Conservation (phyloP, 2,797 vertebrate genomes). For the Rhynchonycteris naso region DNA sequence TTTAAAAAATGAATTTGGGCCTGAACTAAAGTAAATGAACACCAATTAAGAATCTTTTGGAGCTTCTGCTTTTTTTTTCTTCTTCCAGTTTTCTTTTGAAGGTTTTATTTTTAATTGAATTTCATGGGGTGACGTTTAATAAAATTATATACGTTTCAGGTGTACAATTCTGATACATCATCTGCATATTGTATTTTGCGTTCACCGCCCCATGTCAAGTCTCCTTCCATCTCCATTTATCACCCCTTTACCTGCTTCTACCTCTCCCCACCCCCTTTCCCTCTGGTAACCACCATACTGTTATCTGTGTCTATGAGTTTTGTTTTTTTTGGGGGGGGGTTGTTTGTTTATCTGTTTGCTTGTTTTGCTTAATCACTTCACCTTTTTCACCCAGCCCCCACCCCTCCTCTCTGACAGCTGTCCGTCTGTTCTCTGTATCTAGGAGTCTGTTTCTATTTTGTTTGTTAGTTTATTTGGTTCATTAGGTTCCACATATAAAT, state of each 20-base stretch:
- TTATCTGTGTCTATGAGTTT: neutral
- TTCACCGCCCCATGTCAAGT: neutral
- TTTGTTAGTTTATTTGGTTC: neutral
- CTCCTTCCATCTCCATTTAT: neutral
- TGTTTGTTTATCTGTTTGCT: too few relatives aligned
- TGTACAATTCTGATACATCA: neutral
- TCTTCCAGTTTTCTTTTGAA: neutral
- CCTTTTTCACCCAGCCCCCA: neutral
- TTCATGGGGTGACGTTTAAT: neutral
- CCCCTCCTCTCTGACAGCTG: neutral
- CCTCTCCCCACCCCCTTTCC: neutral
- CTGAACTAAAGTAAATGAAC: neutral
- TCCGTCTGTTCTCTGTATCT: neutral
- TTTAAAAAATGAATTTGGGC: slow-evolving; percentile 18
- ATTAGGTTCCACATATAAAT: neutral
- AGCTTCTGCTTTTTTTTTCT: neutral
- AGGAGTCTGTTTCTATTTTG: neutral
- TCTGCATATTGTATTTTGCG: neutral
- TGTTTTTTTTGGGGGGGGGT: too few relatives aligned
- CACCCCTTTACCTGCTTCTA: neutral
- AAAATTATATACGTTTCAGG: neutral
- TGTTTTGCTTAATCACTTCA: neutral
- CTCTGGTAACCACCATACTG: neutral
- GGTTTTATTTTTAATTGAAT: neutral
- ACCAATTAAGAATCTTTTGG: neutral